Evolutionary conservation across 1,140 invertebrate species (phyloP), one percentile per base, ranked within the genome.

Genomic region (Homalodisca vitripennis): DNA sequence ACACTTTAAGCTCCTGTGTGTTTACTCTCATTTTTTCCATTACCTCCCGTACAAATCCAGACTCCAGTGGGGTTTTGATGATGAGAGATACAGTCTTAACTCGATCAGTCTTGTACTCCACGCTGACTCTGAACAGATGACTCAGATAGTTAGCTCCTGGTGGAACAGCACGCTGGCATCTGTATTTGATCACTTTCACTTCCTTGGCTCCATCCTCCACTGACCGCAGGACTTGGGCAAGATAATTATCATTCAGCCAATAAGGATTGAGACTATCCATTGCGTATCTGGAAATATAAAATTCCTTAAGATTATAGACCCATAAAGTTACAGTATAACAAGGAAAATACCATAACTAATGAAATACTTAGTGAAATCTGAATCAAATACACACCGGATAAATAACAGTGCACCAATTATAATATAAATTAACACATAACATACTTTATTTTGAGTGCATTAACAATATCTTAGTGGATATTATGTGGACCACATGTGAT

Each of bases 131-230:
- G 0, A 84, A 71, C 70, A 87, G 85, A 0, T 81, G 73, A 75
- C 86, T 86, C 2, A 84, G 84, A 71, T 86, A 87, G 77, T 87
- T 87, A 71, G 87, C 85, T 0, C 85, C 85, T 0, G 81, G 34
- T 10, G 64, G n/a, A 1, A 66, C 64, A 47, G 64, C 64, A 24
- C 34, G 34, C 6, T 17, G n/a, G 1, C 14, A 27, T 2, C 2
- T 26, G 60, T 32, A 63, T n/a, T n/a, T n/a, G 30, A 3, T 32
- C 29, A 63, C 60, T 2, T 30, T 63, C 6, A 63, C 31, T 31
- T 17, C 14, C 1, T 31, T 20, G 6, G 1, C 29, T 24, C 14
- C 14, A 13, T 30, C 3, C 17, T 31, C 60, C 17, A n/a, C 30
- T 22, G n/a, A n/a, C n/a, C 34, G 60, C 1, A 63, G 29, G 1